phyloP scores from a whole-genome alignment of 2,888 invertebrate species.

The Prosopocoilus inquinatus region DNA sequence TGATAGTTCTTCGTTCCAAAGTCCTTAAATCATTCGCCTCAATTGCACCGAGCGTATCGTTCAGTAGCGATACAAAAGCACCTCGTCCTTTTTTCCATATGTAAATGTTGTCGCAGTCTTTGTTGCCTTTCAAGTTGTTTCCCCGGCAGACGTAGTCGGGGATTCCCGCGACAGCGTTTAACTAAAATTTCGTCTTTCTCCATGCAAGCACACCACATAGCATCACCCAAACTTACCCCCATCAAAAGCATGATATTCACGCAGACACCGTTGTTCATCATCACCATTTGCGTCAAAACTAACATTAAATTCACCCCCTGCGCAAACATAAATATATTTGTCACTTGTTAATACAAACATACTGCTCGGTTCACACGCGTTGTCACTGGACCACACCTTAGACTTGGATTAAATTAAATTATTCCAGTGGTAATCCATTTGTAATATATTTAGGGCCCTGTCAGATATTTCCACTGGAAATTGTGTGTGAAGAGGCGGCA shows the following conservation, averaged over 20 bases:
- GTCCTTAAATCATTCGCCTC: slow-evolving; percentile 26
- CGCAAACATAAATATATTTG: no score
- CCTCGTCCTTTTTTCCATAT: slow-evolving; percentile 30
- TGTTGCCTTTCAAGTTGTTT: slow-evolving; percentile 21
- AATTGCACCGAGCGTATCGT: slow-evolving; percentile 24
- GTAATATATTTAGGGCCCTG: not conserved
- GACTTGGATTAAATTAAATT: slow-evolving; percentile 5
- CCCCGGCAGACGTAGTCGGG: slow-evolving; percentile 23
- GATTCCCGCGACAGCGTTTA: slow-evolving; percentile 21
- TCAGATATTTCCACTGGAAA: not conserved
- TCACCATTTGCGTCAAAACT: slow-evolving; percentile 9
- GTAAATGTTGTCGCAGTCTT: slow-evolving; percentile 35
- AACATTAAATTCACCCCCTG: not conserved
- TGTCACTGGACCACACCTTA: slow-evolving; percentile 13
- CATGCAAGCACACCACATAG: not conserved
- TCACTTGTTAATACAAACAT: not conserved
- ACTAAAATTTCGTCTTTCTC: slow-evolving; percentile 18
- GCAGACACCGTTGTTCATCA: slow-evolving; percentile 6
- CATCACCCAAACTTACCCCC: slow-evolving; percentile 6
- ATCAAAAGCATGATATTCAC: slow-evolving; percentile 14
- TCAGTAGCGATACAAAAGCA: slow-evolving; percentile 33
- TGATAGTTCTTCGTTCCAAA: slow-evolving; percentile 38
- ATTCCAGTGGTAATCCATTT: slow-evolving; percentile 2
- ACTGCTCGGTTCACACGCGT: slow-evolving; percentile 18
- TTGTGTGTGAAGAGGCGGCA: slow-evolving; percentile 1